These are phyloP conservation scores for Amphipyra tragopoginis DNA, from an alignment of 2,888 invertebrate genomes.

Conservation along the genomic window DNA sequence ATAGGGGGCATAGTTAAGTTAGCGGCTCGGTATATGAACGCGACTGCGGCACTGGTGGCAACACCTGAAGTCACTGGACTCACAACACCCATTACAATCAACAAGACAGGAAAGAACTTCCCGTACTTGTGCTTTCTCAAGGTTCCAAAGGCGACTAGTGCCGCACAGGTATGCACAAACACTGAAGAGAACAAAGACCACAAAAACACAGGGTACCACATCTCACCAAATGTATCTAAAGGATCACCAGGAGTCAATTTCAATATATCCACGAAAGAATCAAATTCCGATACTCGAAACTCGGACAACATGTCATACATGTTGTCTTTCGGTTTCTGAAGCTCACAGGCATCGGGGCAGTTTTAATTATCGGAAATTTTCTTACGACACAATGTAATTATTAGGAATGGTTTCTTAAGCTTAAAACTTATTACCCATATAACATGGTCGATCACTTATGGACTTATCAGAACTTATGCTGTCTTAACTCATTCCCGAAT, in stretches of 20 bases:
- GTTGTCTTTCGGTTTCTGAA: conserved; percentile 78
- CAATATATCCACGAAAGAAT: conserved; percentile 92
- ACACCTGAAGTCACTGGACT: conserved; percentile 97
- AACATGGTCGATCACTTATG: conserved; percentile 1
- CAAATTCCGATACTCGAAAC: conserved; percentile 90
- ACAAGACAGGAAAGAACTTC: conserved; percentile 97
- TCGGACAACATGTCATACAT: conserved; percentile 90
- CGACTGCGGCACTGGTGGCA: conserved; percentile 97
- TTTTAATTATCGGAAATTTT: conserved; percentile 67
- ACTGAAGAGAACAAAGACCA: conserved; percentile 98
- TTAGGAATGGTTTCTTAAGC: conserved; percentile 5
- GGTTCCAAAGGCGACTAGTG: conserved; percentile 96
- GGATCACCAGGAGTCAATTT: conserved; percentile 91
- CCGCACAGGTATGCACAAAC: conserved; percentile 97
- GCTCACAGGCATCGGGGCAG: conserved; percentile 85
- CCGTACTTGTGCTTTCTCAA: conserved; percentile 98
- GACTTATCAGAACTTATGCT: neutral
- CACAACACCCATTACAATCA: conserved; percentile 96
- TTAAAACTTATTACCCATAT: conserved; percentile 1
- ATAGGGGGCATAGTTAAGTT: conserved; percentile 96
- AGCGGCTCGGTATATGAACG: conserved; percentile 97
- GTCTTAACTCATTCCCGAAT: conserved; percentile 12
- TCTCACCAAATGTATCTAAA: conserved; percentile 94
- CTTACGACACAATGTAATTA: conserved; percentile 50
- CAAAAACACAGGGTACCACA: conserved; percentile 99